Evolutionary conservation across 2,113 vertebrate species (phyloP), one percentile per base, ranked within the genome.

Genomic region (Procapra przewalskii): DNA sequence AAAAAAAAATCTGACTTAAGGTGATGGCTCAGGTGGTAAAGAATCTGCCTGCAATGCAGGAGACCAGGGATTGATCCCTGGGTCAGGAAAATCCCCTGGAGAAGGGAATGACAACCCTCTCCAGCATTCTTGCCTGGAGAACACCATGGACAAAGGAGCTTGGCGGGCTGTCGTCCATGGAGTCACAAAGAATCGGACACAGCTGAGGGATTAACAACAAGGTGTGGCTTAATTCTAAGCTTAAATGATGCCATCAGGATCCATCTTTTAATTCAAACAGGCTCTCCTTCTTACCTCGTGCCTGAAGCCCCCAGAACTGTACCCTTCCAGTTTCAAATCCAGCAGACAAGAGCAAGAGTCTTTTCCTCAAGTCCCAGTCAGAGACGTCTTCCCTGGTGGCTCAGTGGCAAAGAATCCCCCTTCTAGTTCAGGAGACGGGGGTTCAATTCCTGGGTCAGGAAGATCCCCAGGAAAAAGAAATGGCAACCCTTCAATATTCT

Each of bases 351-450:
- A 90, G 1, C 36, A 45, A 91, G 2, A 31, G 15, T 55, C 29
- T 67, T 94, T 87, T n/a, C 2, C 29, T 21, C 7, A 55, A n/a
- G 21, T 54, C 31, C 23, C 27, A 57, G 17, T 62, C 36, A 94
- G 88, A 77, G 71, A 77, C 0, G 1, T 77, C 71, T 43, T 43
- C 71, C 36, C 71, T 77, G 11, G 71, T 14, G 23, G 71, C 36
- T 77, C 71, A 75, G 71, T 3, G 6, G 71, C 43, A 27, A 77
- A 77, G 23, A 43, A 43, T 43, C 36, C 36, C 0, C 6, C 71
- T 25, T 6, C 23, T 36, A 77, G 4, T 77, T 40, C 23, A 27
- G 21, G 23, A 77, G 71, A 77, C 0, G 0, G 13, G 10, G 36
- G 36, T 14, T 77, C 11, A 25, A 77, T 77, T 43, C 23, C 36